These are phyloP conservation scores for Hipparchia sbordonii DNA, from an alignment of 2,888 invertebrate species.

Conservation along the genomic window DNA sequence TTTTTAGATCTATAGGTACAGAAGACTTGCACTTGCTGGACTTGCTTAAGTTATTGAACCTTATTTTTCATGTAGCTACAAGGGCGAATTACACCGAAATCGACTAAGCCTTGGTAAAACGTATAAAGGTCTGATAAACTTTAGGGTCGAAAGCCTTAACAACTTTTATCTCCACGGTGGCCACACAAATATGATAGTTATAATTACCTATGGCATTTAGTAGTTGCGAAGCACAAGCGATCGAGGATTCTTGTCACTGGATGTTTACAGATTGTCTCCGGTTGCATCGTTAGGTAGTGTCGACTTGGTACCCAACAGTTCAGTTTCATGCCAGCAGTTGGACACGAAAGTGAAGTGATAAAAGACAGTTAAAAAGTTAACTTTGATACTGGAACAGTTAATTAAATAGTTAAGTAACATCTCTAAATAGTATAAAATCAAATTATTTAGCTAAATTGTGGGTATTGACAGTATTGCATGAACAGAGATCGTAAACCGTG, in stretches of 20 bases:
- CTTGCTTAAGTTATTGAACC: no score
- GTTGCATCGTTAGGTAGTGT: slow-evolving; percentile 66
- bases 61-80: no score
- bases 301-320: slow-evolving; percentile 51
- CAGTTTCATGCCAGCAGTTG: slow-evolving; percentile 69
- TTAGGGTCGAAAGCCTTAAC: slow-evolving; percentile 35
- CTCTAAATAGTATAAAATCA: no score
- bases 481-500: no score
- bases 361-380: background rate
- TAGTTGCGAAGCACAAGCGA: slow-evolving; percentile 44
- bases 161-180: slow-evolving; percentile 34
- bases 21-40: no score
- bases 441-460: no score
- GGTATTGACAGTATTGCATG: no score
- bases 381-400: slow-evolving; percentile 1
- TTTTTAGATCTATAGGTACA: no score
- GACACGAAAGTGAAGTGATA: slow-evolving; percentile 56
- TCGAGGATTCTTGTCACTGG: slow-evolving; percentile 73
- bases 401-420: background rate
- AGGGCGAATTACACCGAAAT: no score
- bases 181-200: slow-evolving; percentile 27
- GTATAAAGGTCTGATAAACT: slow-evolving; percentile 2
- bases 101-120: background rate
- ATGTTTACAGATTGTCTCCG: slow-evolving; percentile 77
- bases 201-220: slow-evolving; percentile 32